Evolutionary conservation across 2,888 invertebrate species (phyloP).

Genomic region (Synergus gifuensis): DNA sequence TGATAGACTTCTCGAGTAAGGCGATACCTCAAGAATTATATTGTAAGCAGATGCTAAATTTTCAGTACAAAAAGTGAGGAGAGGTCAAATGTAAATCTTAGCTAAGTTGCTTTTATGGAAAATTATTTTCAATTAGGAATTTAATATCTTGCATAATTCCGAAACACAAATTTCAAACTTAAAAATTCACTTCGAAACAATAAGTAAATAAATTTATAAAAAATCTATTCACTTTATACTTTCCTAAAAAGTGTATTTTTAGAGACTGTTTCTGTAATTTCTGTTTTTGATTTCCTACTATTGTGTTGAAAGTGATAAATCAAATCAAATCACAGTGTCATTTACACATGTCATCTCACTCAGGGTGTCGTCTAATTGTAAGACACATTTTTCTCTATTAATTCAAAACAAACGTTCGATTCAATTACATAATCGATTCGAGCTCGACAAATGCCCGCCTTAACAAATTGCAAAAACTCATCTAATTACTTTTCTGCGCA

Average conservation of each 20-base stretch:
- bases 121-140: neutral
- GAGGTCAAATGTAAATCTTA: neutral
- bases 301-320: neutral
- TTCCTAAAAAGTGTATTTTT: too few species aligned
- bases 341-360: constrained; percentile 13
- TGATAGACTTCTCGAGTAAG: constrained; percentile 6
- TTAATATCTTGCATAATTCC: neutral
- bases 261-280: too few species aligned
- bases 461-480: constrained; percentile 22
- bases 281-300: neutral
- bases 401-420: neutral
- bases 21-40: neutral
- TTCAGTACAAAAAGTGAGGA: neutral
- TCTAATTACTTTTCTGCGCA: constrained; percentile 7
- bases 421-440: constrained; percentile 21
- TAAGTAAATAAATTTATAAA: neutral
- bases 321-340: neutral
- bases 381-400: constrained; percentile 19
- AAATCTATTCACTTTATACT: too few species aligned
- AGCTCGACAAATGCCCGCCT: neutral
- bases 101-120: neutral
- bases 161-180: neutral
- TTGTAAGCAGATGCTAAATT: neutral
- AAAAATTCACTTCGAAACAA: neutral
- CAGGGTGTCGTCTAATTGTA: neutral